phyloP scores from a whole-genome alignment of 37 sponge, comb jelly and placozoan species.

The Petrosia ficiformis region DNA sequence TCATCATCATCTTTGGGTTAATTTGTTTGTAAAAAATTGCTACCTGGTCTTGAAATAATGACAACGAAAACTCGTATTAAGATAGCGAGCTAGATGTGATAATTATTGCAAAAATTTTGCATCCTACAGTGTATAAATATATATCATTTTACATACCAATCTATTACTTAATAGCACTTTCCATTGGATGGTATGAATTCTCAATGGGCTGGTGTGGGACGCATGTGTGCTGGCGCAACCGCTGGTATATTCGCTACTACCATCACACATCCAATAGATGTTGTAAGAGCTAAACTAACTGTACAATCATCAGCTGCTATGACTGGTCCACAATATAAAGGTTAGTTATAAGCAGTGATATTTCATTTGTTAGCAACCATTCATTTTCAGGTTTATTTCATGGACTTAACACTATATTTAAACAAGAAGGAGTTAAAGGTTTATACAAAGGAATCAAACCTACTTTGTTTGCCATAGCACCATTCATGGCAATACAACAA shows the following conservation, averaged over 20 bases:
- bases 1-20: no score
- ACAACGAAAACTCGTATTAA: no score
- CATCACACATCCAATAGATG: conserved; percentile 74
- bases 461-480: conserved; percentile 65
- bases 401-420: conserved; percentile 23
- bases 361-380: not conserved
- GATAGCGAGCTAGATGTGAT: not conserved
- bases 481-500: conserved; percentile 78
- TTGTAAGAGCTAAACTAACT: conserved; percentile 63
- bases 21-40: no score
- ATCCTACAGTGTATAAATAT: not conserved
- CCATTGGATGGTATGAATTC: conserved; percentile 28
- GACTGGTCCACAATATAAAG: conserved; percentile 16
- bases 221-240: conserved; percentile 48
- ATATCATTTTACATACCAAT: not conserved
- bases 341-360: conserved; percentile 2
- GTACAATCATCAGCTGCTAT: conserved; percentile 40
- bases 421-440: conserved; percentile 26
- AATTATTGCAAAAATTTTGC: not conserved
- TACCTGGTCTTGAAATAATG: no score
- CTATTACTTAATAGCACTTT: conserved; percentile 17
- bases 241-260: conserved; percentile 60
- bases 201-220: conserved; percentile 20
- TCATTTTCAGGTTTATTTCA: conserved; percentile 30
- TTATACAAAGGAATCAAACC: conserved; percentile 67